Conservation (phyloP, 2,113 vertebrate species). For the Motacilla alba region DNA sequence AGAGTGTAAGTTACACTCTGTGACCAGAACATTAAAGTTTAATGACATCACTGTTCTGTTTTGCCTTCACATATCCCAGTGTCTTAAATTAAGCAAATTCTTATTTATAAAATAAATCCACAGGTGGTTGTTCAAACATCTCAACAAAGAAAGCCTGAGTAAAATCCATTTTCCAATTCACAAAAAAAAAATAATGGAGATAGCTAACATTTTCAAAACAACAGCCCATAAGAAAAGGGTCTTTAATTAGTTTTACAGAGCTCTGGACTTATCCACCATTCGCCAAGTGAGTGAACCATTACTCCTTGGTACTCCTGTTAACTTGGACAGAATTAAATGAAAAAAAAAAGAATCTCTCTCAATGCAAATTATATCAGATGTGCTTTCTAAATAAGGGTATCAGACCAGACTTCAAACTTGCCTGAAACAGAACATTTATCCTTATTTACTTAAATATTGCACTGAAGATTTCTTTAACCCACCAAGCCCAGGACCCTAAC, state of each 20-base stretch:
- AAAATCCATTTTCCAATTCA: background rate
- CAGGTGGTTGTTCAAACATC: background rate
- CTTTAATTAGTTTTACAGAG: background rate
- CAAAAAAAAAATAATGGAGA: background rate
- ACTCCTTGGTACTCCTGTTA: background rate
- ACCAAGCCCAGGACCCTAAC: accelerated
- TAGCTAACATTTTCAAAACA: background rate
- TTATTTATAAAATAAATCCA: background rate
- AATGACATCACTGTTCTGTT: background rate
- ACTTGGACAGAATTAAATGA: background rate
- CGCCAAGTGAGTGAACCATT: background rate
- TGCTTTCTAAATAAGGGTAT: background rate
- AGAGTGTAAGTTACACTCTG: background rate
- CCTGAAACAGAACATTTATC: background rate
- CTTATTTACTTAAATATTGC: background rate
- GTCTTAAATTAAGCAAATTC: background rate
- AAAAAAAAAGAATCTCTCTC: background rate
- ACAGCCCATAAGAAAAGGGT: background rate
- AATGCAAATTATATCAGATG: background rate
- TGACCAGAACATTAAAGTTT: background rate
- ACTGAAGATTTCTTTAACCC: background rate
- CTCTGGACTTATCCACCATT: background rate
- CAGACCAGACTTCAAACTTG: background rate
- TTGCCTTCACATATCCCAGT: background rate
- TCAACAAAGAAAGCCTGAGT: background rate